phyloP scores from a whole-genome alignment of 2,113 vertebrate species.

The Lepus americanus region DNA sequence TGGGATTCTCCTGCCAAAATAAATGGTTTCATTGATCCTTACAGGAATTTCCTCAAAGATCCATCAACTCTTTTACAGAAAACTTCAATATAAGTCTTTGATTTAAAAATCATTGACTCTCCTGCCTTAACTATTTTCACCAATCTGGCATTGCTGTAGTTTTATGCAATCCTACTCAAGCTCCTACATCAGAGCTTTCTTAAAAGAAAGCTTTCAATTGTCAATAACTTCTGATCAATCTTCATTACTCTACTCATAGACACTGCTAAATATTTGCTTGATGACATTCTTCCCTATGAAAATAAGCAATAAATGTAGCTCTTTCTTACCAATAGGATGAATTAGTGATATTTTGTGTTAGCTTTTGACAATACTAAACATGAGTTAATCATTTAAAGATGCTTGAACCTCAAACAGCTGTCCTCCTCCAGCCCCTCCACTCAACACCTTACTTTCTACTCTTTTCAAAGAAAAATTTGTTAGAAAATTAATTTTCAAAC shows the following conservation, averaged over 20 bases:
- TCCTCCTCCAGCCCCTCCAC: accelerated
- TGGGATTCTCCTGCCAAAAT: background rate
- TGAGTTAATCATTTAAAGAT: background rate
- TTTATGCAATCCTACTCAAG: background rate
- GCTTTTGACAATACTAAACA: background rate
- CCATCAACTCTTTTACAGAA: background rate
- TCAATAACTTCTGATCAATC: background rate
- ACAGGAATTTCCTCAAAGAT: background rate
- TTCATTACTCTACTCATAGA: background rate
- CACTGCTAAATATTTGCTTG: background rate
- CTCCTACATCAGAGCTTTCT: background rate
- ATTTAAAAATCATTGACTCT: background rate
- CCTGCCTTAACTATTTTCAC: background rate
- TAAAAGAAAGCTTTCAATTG: background rate
- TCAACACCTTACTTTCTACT: background rate
- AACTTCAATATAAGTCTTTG: background rate
- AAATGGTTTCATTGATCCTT: background rate
- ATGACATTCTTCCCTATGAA: background rate
- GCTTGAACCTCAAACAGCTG: background rate
- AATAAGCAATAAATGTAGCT: background rate
- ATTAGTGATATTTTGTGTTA: background rate
- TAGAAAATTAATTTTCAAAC: background rate
- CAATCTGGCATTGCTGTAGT: background rate
- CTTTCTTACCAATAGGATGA: background rate
- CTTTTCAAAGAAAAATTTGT: background rate